Evolutionary conservation across 1,140 invertebrate species (phyloP).

Genomic region (Adoxophyes honmai): DNA sequence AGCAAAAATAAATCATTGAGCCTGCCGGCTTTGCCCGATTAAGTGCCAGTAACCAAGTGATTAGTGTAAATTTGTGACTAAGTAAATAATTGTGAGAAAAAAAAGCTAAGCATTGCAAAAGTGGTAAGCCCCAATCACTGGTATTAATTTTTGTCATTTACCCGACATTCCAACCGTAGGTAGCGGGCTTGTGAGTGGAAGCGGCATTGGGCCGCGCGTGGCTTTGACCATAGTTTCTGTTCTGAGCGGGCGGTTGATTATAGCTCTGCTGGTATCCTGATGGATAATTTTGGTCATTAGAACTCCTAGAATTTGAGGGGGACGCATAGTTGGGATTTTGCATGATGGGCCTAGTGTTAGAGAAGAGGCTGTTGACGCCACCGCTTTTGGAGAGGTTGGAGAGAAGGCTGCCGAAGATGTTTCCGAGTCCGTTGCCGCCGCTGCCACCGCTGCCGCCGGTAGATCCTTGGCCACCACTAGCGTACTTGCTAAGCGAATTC

Average conservation of each 20-base stretch:
- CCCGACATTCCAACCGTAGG: constrained; percentile 72
- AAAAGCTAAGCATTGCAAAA: not conserved
- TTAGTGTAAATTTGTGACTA: constrained; percentile 2
- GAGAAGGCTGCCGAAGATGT: constrained; percentile 62
- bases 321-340: constrained; percentile 65
- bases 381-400: constrained; percentile 57
- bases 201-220: constrained; percentile 43
- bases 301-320: constrained; percentile 55
- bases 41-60: not conserved
- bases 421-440: constrained; percentile 30
- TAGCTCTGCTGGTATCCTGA: constrained; percentile 48
- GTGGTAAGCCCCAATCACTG: constrained; percentile 23
- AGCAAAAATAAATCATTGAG: too few species aligned
- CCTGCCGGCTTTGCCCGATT: too few species aligned
- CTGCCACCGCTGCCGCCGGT: constrained; percentile 31
- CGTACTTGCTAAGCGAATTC: constrained; percentile 16
- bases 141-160: constrained; percentile 47
- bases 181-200: constrained; percentile 54
- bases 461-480: constrained; percentile 15
- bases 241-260: constrained; percentile 42
- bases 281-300: constrained; percentile 59
- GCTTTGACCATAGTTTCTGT: constrained; percentile 61
- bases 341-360: constrained; percentile 61
- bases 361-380: constrained; percentile 44
- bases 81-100: not conserved